A percentile compares a stretch with the other conserved stretches of the same genome.
These are phyloP conservation scores for Ornithoptera alexandrae DNA, from an alignment of 2,888 invertebrate species.

Conservation along the genomic window DNA sequence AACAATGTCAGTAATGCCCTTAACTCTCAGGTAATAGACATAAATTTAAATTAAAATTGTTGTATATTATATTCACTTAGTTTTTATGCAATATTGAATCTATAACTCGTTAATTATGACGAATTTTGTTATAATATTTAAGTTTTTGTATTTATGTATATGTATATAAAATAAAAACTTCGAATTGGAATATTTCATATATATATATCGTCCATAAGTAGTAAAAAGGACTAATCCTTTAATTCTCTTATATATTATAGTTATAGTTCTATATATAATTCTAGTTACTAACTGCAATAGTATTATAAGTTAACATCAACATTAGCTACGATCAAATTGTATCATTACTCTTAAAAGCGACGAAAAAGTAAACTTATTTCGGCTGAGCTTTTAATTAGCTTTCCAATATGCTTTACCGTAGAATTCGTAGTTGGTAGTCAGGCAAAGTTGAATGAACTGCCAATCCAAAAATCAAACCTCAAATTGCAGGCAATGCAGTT, in stretches of 20 bases:
- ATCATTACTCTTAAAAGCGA: not conserved
- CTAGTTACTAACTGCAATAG: too few species aligned
- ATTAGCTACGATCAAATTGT: not conserved
- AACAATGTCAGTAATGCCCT: conserved; percentile 47
- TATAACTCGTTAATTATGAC: too few species aligned
- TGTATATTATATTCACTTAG: not conserved
- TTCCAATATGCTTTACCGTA: conserved; percentile 17
- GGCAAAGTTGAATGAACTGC: conserved; percentile 29
- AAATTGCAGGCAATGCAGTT: conserved; percentile 54
- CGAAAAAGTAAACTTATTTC: conserved; percentile 3
- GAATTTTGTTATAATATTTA: too few species aligned
- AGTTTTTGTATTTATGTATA: too few species aligned
- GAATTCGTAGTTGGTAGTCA: conserved; percentile 29
- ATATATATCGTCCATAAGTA: too few species aligned
- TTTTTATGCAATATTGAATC: not conserved
- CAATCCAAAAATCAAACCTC: conserved; percentile 21
- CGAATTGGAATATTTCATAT: too few species aligned
- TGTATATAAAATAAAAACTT: too few species aligned
- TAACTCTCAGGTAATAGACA: conserved; percentile 48
- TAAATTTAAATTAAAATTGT: not conserved
- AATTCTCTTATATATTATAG: too few species aligned
- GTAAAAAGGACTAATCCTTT: too few species aligned
- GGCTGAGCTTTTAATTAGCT: conserved; percentile 21
- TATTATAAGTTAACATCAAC: too few species aligned
- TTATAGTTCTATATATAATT: too few species aligned